Evolutionary conservation across 1,140 invertebrate species (phyloP), one percentile per base, ranked within the genome.

Genomic region (Portunus trituberculatus): DNA sequence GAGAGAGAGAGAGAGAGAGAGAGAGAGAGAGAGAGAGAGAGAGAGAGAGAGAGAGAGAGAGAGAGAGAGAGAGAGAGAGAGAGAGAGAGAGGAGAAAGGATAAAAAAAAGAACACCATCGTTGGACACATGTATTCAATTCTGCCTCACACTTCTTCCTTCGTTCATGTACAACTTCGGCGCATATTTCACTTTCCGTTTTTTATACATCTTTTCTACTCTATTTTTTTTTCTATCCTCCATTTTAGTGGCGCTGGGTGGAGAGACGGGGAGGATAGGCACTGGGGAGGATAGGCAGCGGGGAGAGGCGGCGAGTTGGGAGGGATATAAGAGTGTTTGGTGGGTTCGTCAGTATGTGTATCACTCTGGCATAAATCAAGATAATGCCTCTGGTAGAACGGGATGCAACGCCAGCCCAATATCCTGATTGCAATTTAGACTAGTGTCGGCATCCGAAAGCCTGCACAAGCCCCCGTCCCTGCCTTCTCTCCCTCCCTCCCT

Each of bases 401-500:
- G 52, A 91, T 29, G 87, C 93, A 94, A 94, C 93, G 89, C 32
- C 59, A 39, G 76, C 32, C 87, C 93, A 89, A 94, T 94, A 89
- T 94, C 93, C 67, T 94, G 93, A 94, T 94, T 94, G 93, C 93
- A 91, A 94, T 94, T 94, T 91, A 89, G 93, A 91, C 93, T 94
- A 94, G 93, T 94, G 93, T 90, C 93, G 59, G 93, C 67, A 84
- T 93, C 92, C 92, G 92, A 93, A 93, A 86, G 52, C 76, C 6
- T 84, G n/a, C 39, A 20, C 20, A 20, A 14, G 52, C 52, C 28
- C 29, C 48, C 59, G 4, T 59, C 82, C 67, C 16, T 25, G 6
- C 46, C 48, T 25, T 48, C 31, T 7, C 88, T 45, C 29, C n/a
- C 46, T 39, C 28, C 48, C 28, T 59, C 48, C 4, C 28, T 31